A percentile compares a stretch with the other conserved stretches of the same genome.
phyloP scores from a whole-genome alignment of 2,113 vertebrate genomes.

The Dolichotis patagonum region DNA sequence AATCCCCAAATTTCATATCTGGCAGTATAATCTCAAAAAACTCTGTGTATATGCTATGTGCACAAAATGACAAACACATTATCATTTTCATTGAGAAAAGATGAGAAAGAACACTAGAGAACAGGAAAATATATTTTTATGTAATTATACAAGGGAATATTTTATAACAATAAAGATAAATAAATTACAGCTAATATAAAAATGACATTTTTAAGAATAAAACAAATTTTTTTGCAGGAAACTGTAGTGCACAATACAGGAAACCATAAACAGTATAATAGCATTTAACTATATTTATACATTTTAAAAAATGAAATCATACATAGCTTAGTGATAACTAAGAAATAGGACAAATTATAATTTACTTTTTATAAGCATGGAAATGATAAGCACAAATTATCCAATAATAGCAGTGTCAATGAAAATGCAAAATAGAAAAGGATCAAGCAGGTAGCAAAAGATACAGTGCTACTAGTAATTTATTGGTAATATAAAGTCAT shows the following conservation, averaged over 20 bases:
- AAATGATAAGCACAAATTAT: background rate
- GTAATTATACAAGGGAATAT: background rate
- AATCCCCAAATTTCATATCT: background rate
- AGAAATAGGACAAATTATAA: background rate
- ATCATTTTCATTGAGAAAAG: background rate
- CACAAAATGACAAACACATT: background rate
- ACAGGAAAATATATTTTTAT: background rate
- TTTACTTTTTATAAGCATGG: background rate
- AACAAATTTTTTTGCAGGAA: background rate
- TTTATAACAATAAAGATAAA: conserved; percentile 16
- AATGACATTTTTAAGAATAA: background rate
- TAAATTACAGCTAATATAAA: background rate
- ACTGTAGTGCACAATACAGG: background rate
- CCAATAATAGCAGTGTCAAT: background rate
- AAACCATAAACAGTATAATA: background rate
- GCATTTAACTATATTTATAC: background rate
- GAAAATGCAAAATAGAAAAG: background rate
- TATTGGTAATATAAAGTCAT: background rate
- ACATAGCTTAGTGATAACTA: background rate
- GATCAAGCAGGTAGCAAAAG: background rate
- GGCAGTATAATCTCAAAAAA: background rate
- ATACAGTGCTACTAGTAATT: background rate
- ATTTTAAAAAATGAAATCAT: background rate
- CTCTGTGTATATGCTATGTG: background rate
- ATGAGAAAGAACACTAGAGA: background rate